phyloP scores from a whole-genome alignment of 2,888 invertebrate genomes.

The Lithophane socia region DNA sequence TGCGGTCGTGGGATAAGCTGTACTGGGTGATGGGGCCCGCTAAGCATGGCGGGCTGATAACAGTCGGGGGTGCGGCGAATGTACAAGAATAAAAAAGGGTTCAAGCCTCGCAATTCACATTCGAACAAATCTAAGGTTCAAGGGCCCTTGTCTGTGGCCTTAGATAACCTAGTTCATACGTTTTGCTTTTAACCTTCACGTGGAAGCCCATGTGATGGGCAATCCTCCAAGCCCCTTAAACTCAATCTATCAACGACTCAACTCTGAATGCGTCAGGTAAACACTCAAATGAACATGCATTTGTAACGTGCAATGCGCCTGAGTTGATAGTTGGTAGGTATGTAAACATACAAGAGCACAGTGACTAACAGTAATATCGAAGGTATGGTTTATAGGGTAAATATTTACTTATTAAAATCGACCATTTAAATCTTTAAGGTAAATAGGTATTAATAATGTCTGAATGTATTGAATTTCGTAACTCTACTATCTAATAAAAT shows the following conservation, averaged over 20 bases:
- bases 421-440: background rate
- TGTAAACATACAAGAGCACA: background rate
- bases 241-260: conserved; percentile 16
- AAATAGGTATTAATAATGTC: background rate
- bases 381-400: background rate
- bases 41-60: too few relatives aligned
- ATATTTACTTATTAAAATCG: background rate
- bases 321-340: background rate
- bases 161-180: background rate
- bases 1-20: too few relatives aligned
- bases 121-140: background rate
- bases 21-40: too few relatives aligned
- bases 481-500: background rate
- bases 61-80: too few relatives aligned
- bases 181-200: conserved; percentile 12
- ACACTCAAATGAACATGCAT: conserved; percentile 5
- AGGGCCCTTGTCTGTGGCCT: background rate
- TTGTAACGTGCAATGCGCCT: background rate
- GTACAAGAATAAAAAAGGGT: background rate
- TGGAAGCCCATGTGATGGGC: conserved; percentile 14
- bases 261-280: conserved; percentile 24
- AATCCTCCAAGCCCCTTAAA: conserved; percentile 3
- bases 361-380: background rate
- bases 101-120: background rate
- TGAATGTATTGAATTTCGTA: background rate